Evolutionary conservation across 1,140 invertebrate genomes (phyloP).

Genomic region (Euglossa dilemma): DNA sequence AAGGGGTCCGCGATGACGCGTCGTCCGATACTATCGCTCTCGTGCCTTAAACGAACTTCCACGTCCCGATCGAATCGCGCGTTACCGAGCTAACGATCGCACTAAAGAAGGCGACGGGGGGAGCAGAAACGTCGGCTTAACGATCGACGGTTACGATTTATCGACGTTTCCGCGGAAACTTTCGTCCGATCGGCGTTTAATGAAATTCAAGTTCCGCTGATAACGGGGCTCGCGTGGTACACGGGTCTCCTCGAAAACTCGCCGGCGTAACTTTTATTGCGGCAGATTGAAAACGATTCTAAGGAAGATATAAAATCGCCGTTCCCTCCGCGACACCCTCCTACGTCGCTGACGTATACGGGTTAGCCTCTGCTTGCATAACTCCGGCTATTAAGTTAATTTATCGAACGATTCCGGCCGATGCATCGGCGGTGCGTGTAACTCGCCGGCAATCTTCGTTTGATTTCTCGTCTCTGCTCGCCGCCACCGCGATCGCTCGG

Average conservation of each 20-base stretch:
- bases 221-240: not conserved
- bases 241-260: not conserved
- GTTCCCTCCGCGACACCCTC: not conserved
- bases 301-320: conserved; percentile 14
- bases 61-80: not conserved
- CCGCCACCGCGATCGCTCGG: not conserved
- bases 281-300: conserved; percentile 34
- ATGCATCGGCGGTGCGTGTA: conserved; percentile 26
- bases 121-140: conserved; percentile 14
- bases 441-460: conserved; percentile 49
- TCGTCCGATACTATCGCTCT: not conserved
- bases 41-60: conserved; percentile 25
- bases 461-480: not conserved
- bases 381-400: conserved; percentile 62
- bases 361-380: conserved; percentile 55
- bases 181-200: conserved; percentile 13
- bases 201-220: conserved; percentile 17
- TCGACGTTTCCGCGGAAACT: conserved; percentile 16
- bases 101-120: not conserved
- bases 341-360: conserved; percentile 12
- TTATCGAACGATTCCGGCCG: conserved; percentile 42
- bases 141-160: conserved; percentile 35
- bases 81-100: conserved; percentile 14
- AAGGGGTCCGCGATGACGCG: conserved; percentile 22
- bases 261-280: conserved; percentile 27